phyloP scores from a whole-genome alignment of 1,140 invertebrate species.

The Papilio glaucus region DNA sequence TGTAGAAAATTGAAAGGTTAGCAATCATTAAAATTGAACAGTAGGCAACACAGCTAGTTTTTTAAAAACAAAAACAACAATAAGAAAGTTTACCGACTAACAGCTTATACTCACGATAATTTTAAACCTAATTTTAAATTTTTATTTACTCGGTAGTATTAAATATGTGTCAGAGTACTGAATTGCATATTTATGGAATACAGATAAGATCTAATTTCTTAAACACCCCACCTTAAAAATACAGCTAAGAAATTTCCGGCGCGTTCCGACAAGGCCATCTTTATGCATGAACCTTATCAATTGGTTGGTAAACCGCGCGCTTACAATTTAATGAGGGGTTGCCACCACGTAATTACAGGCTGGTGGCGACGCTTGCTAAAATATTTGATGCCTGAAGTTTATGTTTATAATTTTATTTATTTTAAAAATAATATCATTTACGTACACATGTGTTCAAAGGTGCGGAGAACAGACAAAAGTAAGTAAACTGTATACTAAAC shows the following conservation, averaged over 20 bases:
- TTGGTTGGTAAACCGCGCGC: slow-evolving; percentile 61
- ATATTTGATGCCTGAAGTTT: slow-evolving; percentile 41
- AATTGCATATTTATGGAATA: slow-evolving; percentile 15
- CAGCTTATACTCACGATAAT: neutral
- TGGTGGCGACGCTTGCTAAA: slow-evolving; percentile 38
- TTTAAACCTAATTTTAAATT: neutral
- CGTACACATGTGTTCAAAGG: too few relatives aligned
- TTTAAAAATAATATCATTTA: slow-evolving; percentile 12
- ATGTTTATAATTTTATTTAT: slow-evolving; percentile 6
- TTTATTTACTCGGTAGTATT: slow-evolving; percentile 10
- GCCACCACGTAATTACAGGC: slow-evolving; percentile 63
- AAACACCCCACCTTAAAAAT: slow-evolving; percentile 3
- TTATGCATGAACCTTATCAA: slow-evolving; percentile 76
- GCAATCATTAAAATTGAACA: too few relatives aligned
- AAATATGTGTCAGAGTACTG: neutral
- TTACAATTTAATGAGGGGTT: slow-evolving; percentile 66
- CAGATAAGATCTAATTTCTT: slow-evolving; percentile 25
- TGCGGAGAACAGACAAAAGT: too few relatives aligned
- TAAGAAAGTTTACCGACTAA: neutral
- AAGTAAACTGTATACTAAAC: too few relatives aligned
- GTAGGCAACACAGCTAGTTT: too few relatives aligned
- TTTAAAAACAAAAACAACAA: neutral
- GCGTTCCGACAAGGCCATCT: slow-evolving; percentile 50
- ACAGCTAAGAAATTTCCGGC: slow-evolving; percentile 56
- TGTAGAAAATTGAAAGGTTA: too few relatives aligned